These are phyloP conservation scores for Callipepla californica DNA, from an alignment of 2,113 vertebrate genomes.

Conservation along the genomic window DNA sequence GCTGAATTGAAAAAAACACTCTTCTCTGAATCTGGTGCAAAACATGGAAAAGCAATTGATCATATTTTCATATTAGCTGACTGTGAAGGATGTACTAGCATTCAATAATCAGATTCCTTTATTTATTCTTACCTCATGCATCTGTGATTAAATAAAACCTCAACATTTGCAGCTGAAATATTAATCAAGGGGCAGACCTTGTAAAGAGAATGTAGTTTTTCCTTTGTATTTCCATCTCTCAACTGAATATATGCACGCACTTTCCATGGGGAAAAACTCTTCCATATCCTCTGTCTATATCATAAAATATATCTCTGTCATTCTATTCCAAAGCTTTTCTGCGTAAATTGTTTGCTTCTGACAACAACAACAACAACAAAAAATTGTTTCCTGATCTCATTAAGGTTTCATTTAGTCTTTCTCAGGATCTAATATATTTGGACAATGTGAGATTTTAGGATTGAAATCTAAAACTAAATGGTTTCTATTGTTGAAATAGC, in stretches of 20 bases:
- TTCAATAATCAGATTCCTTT: not conserved
- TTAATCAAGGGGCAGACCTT: not conserved
- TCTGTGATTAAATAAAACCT: not conserved
- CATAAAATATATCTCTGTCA: not conserved
- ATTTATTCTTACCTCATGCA: not conserved
- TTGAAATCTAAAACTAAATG: not conserved
- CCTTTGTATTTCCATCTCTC: not conserved
- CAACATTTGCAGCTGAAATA: not conserved
- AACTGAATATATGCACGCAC: not conserved
- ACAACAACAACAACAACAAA: fast-evolving
- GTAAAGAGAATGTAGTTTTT: not conserved
- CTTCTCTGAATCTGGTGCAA: not conserved
- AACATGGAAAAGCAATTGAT: not conserved
- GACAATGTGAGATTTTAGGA: not conserved
- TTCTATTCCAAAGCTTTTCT: not conserved
- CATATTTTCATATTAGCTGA: not conserved
- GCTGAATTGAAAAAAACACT: not conserved
- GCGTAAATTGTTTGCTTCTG: not conserved
- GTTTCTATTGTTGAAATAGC: not conserved
- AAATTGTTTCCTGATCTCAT: not conserved
- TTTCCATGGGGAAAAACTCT: not conserved
- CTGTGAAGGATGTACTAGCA: not conserved
- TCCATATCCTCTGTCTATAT: not conserved
- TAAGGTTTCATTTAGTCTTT: not conserved
- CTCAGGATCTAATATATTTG: not conserved